Evolutionary conservation across 2,797 vertebrate genomes (phyloP).

Genomic region (Benthosema pterotum): DNA sequence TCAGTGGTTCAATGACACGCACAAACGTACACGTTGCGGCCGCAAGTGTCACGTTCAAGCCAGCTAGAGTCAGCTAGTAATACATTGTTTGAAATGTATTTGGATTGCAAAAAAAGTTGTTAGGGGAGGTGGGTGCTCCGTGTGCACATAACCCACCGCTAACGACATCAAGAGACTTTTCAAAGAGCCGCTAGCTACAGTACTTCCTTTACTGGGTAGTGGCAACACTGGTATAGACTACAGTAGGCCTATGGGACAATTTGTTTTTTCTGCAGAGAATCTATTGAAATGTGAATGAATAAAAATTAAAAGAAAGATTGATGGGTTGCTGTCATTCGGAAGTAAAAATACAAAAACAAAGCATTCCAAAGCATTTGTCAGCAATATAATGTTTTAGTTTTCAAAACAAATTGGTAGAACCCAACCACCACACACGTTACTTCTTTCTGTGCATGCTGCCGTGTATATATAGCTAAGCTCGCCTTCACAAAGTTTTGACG

Average conservation of each 20-base stretch:
- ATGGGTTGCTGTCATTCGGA: constrained; percentile 23
- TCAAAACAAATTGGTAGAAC: constrained; percentile 43
- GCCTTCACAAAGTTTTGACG: constrained; percentile 59
- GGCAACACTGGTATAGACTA: too few relatives aligned
- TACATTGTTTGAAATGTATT: too few relatives aligned
- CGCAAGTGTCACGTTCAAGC: too few relatives aligned
- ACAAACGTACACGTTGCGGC: too few relatives aligned
- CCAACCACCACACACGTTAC: constrained; percentile 38
- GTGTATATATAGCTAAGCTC: constrained; percentile 51
- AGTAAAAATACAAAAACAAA: constrained; percentile 10
- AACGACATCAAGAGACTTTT: too few relatives aligned
- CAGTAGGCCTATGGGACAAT: constrained; percentile 10
- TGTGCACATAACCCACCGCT: too few relatives aligned
- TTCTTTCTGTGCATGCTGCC: constrained; percentile 68
- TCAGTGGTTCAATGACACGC: too few relatives aligned
- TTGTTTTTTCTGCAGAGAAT: constrained; percentile 22
- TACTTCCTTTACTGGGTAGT: too few relatives aligned
- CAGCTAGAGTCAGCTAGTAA: too few relatives aligned
- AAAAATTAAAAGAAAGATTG: constrained; percentile 35
- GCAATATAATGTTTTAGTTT: constrained; percentile 29
- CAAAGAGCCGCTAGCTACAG: too few relatives aligned
- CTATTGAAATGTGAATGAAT: constrained; percentile 26
- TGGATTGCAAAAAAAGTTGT: too few relatives aligned
- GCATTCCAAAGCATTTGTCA: constrained; percentile 38
- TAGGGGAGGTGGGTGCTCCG: too few relatives aligned